Conservation (phyloP, 2,888 invertebrate genomes). For the Drosophila macrospina region DNA sequence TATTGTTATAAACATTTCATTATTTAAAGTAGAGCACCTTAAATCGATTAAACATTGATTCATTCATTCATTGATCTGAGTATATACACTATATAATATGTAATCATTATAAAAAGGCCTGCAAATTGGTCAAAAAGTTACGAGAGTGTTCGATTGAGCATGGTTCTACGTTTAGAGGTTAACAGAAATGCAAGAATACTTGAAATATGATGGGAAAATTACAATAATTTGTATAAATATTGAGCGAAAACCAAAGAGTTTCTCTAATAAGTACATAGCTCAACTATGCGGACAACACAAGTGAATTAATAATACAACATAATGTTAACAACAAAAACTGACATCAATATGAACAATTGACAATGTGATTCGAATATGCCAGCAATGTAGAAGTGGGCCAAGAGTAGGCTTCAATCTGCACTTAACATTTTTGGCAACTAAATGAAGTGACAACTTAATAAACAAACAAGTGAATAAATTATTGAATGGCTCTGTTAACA, state of each 20-base stretch:
- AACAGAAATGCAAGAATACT: slow-evolving; percentile 37
- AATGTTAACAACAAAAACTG: not conserved
- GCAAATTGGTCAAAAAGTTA: slow-evolving; percentile 51
- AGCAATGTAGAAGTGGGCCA: not conserved
- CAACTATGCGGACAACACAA: not conserved
- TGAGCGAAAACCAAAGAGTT: not conserved
- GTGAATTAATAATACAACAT: slow-evolving; percentile 5
- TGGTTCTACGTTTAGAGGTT: not conserved
- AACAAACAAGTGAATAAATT: slow-evolving; percentile 22
- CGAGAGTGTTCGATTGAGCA: slow-evolving; percentile 12
- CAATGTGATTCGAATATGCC: not conserved
- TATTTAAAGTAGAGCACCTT: slow-evolving; percentile 55
- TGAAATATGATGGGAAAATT: not conserved
- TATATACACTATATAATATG: slow-evolving; percentile 40
- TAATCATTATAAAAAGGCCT: slow-evolving; percentile 52
- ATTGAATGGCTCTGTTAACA: slow-evolving; percentile 5
- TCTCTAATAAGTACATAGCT: not conserved
- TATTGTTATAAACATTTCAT: slow-evolving; percentile 34
- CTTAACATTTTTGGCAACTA: slow-evolving; percentile 12
- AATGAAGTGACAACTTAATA: slow-evolving; percentile 9
- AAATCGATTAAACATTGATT: slow-evolving; percentile 38
- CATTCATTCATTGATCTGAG: slow-evolving; percentile 25
- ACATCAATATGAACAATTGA: slow-evolving; percentile 8
- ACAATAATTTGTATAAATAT: too few relatives aligned
- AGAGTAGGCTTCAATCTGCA: not conserved